Evolutionary conservation across 2,113 vertebrate species (phyloP), one percentile per base, ranked within the genome.

Genomic region (Morone saxatilis): DNA sequence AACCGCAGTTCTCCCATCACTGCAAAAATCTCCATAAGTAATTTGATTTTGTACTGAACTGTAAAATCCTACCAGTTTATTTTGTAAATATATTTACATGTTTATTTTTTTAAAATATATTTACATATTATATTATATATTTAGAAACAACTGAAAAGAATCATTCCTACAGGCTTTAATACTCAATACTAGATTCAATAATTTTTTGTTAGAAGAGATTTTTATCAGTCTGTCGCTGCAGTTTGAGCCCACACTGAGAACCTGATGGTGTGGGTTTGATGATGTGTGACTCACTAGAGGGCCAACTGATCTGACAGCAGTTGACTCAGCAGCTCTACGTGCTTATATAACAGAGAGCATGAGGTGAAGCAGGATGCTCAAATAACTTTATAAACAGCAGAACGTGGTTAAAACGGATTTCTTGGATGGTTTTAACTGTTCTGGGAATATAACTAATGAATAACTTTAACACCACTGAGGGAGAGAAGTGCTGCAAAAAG

Each of bases 281-380:
- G 68, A 31, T 71, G 75, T 83, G 76, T 92, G 88, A 94, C 71
- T 93, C 81, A 90, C 71, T 31, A 70, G 73, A 81, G 73, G 66
- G 85, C 77, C 76, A 87, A 71, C 80, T 85, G 80, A 86, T 82
- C 84, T 81, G 67, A 69, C 78, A 85, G 67, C 54, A 54, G 72
- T 73, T 91, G 89, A 92, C 77, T 91, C 87, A 90, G 83, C 91
- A 81, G 62, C 74, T 88, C 36, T n/a, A 31, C 77, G 51, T 45
- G 48, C 86, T 85, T 88, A 81, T 85, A 48, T 87, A 93, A 89
- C 68, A 80, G 14, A 77, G 62, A 69, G 47, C 63, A 66, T 2
- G 50, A 83, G 38, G 61, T 75, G n/a, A 81, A 82, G 11, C 3
- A 25, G 59, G 48, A 57, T 66, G 43, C 36, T 72, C 11, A 56